These are phyloP conservation scores for Plotosus lineatus DNA, from an alignment of 2,113 vertebrate species.

Conservation along the genomic window DNA sequence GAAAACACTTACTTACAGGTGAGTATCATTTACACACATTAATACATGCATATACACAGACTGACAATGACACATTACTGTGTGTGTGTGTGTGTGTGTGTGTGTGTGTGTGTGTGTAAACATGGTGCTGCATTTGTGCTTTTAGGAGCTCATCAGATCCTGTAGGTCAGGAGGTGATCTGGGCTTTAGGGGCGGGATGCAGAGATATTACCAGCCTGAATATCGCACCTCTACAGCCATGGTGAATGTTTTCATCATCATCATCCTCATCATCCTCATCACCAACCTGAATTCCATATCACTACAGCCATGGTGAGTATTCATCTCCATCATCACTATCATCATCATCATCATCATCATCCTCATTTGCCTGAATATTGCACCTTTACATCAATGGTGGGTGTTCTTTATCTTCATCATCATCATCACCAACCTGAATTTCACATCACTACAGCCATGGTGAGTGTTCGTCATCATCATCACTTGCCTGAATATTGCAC, in stretches of 20 bases:
- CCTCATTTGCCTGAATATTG: not conserved
- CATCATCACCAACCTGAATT: slow-evolving; percentile 80
- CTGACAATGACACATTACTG: not conserved
- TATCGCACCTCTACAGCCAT: slow-evolving; percentile 86
- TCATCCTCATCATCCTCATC: not conserved
- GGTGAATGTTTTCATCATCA: slow-evolving; percentile 71
- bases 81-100: not conserved
- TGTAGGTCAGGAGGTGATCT: slow-evolving; percentile 88
- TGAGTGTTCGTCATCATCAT: slow-evolving; percentile 73
- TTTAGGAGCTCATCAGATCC: slow-evolving; percentile 85
- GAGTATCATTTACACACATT: slow-evolving; percentile 35
- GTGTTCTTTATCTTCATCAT: not conserved
- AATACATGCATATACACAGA: not conserved
- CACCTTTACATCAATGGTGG: not conserved
- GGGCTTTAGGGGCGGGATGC: slow-evolving; percentile 92
- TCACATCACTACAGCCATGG: slow-evolving; percentile 86
- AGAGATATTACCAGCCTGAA: slow-evolving; percentile 88
- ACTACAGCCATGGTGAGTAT: not conserved
- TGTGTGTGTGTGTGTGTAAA: slow-evolving; percentile 22
- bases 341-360: not conserved
- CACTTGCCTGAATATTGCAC: slow-evolving; percentile 84
- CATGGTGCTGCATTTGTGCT: slow-evolving; percentile 11
- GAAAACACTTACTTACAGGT: slow-evolving; percentile 88
- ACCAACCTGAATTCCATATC: not conserved
- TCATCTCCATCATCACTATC: not conserved